Conservation (phyloP, 1,140 invertebrate genomes). For the Drosophila repleta region DNA sequence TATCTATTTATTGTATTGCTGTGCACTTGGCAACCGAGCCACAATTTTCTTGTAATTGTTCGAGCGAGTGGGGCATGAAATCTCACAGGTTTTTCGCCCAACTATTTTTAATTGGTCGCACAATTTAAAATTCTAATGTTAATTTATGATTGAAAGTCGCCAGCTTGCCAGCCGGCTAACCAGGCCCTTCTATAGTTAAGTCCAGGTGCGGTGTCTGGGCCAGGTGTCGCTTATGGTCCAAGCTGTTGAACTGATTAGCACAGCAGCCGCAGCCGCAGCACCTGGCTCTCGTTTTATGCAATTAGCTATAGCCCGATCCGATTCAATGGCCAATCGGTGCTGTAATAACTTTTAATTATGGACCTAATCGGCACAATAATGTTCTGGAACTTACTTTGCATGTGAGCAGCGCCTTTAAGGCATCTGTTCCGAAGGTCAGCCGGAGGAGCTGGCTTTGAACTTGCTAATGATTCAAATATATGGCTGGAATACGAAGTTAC, state of each 20-base stretch:
- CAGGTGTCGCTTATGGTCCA: slow-evolving; percentile 58
- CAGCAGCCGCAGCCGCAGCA: slow-evolving; percentile 4
- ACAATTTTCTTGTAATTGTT: slow-evolving; percentile 74
- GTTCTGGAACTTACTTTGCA: slow-evolving; percentile 48
- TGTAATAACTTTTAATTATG: slow-evolving; percentile 77
- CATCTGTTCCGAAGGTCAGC: slow-evolving; percentile 33
- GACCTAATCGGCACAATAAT: slow-evolving; percentile 50
- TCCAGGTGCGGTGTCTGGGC: slow-evolving; percentile 41
- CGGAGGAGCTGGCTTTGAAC: slow-evolving; percentile 5
- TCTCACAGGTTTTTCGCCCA: slow-evolving; percentile 70
- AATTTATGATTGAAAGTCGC: slow-evolving; percentile 78
- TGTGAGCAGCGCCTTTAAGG: slow-evolving; percentile 13
- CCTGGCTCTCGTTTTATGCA: slow-evolving; percentile 31
- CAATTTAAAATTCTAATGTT: slow-evolving; percentile 78
- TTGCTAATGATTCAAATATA: not conserved
- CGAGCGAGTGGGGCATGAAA: slow-evolving; percentile 61
- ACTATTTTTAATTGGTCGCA: slow-evolving; percentile 66
- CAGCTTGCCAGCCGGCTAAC: slow-evolving; percentile 27
- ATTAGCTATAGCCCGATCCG: slow-evolving; percentile 29
- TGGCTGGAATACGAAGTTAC: not conserved
- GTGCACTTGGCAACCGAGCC: slow-evolving; percentile 55
- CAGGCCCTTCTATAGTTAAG: slow-evolving; percentile 50
- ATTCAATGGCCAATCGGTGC: slow-evolving; percentile 62
- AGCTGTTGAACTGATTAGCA: slow-evolving; percentile 61
- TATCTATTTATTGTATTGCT: slow-evolving; percentile 1